These are phyloP conservation scores for Barnardius zonarius DNA, from an alignment of 2,113 vertebrate species.

Conservation along the genomic window DNA sequence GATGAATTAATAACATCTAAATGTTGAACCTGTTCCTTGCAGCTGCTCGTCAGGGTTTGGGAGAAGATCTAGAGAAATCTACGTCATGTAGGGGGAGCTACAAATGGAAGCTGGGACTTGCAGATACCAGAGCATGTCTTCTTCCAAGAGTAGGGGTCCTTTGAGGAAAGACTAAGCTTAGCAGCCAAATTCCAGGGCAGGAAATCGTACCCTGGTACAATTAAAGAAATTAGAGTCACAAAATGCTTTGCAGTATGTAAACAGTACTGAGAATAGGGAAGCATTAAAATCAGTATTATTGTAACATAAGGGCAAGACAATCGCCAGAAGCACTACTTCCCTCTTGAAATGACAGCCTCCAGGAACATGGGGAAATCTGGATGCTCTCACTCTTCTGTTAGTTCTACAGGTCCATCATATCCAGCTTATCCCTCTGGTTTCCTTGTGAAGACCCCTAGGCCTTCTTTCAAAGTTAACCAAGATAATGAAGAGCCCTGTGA, in stretches of 20 bases:
- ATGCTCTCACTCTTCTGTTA: neutral
- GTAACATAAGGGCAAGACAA: neutral
- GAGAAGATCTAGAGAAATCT: neutral
- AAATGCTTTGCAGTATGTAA: neutral
- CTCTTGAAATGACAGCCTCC: neutral
- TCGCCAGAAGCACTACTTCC: neutral
- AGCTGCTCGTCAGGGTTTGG: neutral
- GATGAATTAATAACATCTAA: neutral
- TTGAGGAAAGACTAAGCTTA: neutral
- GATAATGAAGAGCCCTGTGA: neutral
- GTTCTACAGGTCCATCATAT: neutral
- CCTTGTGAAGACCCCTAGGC: neutral
- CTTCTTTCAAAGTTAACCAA: neutral
- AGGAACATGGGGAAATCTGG: neutral
- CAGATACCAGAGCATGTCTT: neutral
- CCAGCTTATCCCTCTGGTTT: neutral
- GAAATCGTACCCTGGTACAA: neutral
- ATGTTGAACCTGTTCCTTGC: neutral
- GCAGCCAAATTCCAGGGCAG: neutral
- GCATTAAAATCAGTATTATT: neutral
- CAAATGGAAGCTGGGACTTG: neutral
- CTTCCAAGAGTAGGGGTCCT: neutral
- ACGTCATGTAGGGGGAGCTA: neutral
- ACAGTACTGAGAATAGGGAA: neutral
- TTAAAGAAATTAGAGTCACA: neutral